A percentile compares a stretch with the other conserved stretches of the same genome.
phyloP scores from a whole-genome alignment of 2,113 vertebrate species.

The Neodon shergylaensis region DNA sequence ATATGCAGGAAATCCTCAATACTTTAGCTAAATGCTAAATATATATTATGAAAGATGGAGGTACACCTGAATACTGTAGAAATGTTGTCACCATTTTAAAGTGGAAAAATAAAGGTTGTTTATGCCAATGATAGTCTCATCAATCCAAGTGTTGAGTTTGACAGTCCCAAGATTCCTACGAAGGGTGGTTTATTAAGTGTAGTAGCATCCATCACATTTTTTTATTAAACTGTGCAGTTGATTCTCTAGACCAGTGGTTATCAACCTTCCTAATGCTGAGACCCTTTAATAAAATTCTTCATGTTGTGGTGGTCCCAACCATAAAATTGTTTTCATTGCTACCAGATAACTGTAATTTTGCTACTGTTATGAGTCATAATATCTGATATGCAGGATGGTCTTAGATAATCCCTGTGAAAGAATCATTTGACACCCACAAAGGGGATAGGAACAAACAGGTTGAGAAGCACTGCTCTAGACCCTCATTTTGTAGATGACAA shows the following conservation, averaged over 20 bases:
- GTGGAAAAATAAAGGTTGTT: not conserved
- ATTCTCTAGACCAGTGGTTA: not conserved
- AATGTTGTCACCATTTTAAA: not conserved
- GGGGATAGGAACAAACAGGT: not conserved
- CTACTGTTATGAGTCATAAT: not conserved
- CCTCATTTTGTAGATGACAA: constrained; percentile 50
- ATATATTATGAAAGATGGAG: not conserved
- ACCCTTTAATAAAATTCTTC: too few relatives aligned
- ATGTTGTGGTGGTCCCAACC: not conserved
- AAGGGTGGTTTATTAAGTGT: constrained; percentile 14
- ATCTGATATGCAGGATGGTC: not conserved
- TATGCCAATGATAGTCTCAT: constrained; percentile 16
- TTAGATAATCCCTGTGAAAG: not conserved
- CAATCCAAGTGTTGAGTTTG: constrained; percentile 27
- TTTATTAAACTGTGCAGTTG: not conserved
- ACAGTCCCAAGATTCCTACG: not conserved
- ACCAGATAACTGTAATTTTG: not conserved
- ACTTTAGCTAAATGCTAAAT: not conserved
- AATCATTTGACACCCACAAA: not conserved
- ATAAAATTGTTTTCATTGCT: not conserved
- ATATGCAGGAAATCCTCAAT: not conserved
- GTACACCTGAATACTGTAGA: not conserved
- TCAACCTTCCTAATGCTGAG: not conserved
- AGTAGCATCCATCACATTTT: not conserved
- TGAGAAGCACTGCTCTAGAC: not conserved